Base-by-base conservation (phyloP, 2,888 invertebrate species). In the Andrena bucephala region DNA sequence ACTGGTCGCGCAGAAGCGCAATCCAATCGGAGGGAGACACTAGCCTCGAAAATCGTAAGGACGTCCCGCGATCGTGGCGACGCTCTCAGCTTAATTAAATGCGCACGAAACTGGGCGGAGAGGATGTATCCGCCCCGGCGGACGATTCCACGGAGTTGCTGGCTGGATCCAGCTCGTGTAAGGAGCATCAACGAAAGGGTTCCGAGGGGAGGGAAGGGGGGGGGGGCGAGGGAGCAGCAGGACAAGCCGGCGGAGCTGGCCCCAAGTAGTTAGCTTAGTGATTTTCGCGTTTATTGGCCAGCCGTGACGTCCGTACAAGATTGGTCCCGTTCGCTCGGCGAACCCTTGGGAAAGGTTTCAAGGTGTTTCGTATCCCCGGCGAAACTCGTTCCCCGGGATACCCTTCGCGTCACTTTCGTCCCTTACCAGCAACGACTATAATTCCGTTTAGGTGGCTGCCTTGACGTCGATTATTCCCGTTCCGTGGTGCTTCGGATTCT, bases 211-310 rank as follows among this genome's bases (percentile, higher is more conserved):
- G 20, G 20, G 20, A 20, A 0, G 60, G 10, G 66, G 52, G n/a
- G n/a, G n/a, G n/a, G n/a, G n/a, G n/a, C n/a, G n/a, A n/a, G n/a
- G n/a, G 57, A 10, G 50, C 75, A 81, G 79, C 85, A 85, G 81
- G 90, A 90, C 90, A 89, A 88, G 90, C 84, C 83, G 36, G 54
- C 85, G 10, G 24, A 80, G 85, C 81, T 87, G 66, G 87, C 77
- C 88, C 89, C 81, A 89, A 91, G 90, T 92, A 92, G 92, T 93
- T 93, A 90, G 93, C 90, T 91, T 92, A 93, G 92, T 92, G 93
- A 93, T 93, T 93, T 92, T 90, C 89, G 89, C 92, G 91, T 93
- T 93, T 92, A 93, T 92, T 92, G 92, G 92, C 90, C 89, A 87
- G 90, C 90, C 90, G 90, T 92, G 93, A 92, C 92, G 92, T 89